Conservation (phyloP, 2,797 vertebrate genomes). For the Peromyscus aztecus region DNA sequence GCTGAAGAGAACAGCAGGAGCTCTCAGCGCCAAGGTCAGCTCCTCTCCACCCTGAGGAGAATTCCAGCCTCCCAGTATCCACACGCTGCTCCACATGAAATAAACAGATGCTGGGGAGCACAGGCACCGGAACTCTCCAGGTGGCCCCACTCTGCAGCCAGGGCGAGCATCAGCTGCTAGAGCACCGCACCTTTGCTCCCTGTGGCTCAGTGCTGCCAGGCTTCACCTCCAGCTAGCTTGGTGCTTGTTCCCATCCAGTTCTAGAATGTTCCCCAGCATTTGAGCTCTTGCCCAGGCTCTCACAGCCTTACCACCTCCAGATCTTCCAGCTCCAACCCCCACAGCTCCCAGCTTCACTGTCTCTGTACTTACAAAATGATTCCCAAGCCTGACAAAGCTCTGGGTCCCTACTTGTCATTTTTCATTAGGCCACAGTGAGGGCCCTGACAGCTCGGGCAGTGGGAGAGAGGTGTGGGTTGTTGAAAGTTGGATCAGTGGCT, state of each 20-base stretch:
- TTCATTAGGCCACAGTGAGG: background rate
- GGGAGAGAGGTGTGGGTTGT: too few relatives aligned
- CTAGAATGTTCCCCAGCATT: background rate
- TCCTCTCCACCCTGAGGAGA: background rate
- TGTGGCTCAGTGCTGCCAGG: background rate
- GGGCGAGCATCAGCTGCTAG: background rate
- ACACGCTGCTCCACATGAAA: background rate
- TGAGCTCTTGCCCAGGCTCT: background rate
- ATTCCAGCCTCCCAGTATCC: background rate
- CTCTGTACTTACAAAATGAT: background rate
- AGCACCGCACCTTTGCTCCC: background rate
- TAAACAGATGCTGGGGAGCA: background rate
- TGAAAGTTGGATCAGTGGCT: too few relatives aligned
- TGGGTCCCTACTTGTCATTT: background rate
- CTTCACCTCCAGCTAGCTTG: background rate
- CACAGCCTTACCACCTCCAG: conserved; percentile 5
- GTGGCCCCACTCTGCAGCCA: background rate
- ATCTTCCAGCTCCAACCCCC: conserved; percentile 1
- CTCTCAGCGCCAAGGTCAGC: background rate
- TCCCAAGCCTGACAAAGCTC: background rate
- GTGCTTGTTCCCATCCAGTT: background rate
- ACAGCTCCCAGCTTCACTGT: background rate
- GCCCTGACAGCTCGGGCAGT: background rate
- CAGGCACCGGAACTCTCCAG: background rate
- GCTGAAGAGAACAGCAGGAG: background rate